These are phyloP conservation scores for Acestrorhynchus altus DNA, from an alignment of 2,797 vertebrate genomes.

Conservation along the genomic window DNA sequence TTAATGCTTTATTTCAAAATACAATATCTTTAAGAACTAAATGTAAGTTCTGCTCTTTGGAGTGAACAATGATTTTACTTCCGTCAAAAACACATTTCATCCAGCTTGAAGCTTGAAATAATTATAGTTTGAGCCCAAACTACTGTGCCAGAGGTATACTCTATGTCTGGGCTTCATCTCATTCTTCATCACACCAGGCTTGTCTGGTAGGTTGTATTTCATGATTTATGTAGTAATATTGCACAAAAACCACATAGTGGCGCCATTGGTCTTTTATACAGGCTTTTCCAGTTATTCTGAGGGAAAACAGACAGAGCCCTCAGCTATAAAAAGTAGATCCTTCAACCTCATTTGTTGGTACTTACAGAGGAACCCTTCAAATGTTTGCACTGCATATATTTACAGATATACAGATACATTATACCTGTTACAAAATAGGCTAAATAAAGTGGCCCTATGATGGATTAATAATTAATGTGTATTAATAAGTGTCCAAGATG, in stretches of 20 bases:
- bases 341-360: background rate
- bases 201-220: background rate
- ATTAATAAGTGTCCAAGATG: no score
- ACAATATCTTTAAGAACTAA: no score
- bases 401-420: background rate
- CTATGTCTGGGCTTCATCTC: background rate
- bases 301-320: background rate
- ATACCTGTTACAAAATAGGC: no score
- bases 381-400: background rate
- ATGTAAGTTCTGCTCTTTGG: no score
- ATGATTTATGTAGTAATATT: slow-evolving; percentile 6
- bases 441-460: background rate
- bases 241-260: slow-evolving; percentile 14
- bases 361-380: background rate
- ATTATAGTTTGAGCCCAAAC: background rate
- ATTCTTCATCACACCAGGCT: no score
- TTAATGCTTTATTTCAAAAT: no score
- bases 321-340: background rate
- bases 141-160: background rate
- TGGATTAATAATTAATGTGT: no score
- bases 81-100: no score
- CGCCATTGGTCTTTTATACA: slow-evolving; percentile 32
- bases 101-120: no score
- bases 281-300: background rate
- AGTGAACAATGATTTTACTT: no score